These are phyloP conservation scores for Lophotriccus pileatus DNA, from an alignment of 2,797 vertebrate genomes.

Conservation along the genomic window DNA sequence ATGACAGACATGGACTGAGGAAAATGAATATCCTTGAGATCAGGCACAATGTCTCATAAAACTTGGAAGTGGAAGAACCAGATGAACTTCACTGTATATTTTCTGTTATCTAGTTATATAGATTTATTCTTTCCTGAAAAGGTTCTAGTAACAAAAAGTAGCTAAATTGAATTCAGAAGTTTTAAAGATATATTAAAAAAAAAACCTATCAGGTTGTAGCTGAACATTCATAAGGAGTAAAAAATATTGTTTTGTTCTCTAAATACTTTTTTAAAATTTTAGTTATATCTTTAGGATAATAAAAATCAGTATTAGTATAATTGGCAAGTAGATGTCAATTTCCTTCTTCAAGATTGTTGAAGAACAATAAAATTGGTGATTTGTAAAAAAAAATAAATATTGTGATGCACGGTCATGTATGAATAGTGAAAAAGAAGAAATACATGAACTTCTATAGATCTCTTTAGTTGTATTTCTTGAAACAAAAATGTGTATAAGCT, in stretches of 20 bases:
- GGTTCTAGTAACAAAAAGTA: neutral
- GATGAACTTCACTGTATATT: neutral
- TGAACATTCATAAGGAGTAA: neutral
- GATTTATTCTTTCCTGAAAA: neutral
- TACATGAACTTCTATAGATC: fast-evolving
- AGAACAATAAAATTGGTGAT: neutral
- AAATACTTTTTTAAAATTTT: neutral
- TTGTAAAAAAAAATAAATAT: neutral
- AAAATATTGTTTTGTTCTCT: neutral
- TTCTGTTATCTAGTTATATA: neutral
- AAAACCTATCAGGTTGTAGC: neutral
- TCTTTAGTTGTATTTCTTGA: neutral
- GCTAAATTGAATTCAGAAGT: neutral
- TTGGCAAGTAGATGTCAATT: neutral
- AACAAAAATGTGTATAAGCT: fast-evolving
- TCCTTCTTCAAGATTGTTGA: neutral
- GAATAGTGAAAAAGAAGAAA: neutral
- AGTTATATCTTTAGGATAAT: neutral
- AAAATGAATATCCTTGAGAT: neutral
- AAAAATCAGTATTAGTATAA: neutral
- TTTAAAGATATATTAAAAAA: neutral
- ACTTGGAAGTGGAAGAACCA: neutral
- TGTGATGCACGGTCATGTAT: fast-evolving
- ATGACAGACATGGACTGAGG: neutral
- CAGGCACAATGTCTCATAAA: neutral